Evolutionary conservation across 2,797 vertebrate species (phyloP).

Genomic region (Oreonectes daqikongensis): DNA sequence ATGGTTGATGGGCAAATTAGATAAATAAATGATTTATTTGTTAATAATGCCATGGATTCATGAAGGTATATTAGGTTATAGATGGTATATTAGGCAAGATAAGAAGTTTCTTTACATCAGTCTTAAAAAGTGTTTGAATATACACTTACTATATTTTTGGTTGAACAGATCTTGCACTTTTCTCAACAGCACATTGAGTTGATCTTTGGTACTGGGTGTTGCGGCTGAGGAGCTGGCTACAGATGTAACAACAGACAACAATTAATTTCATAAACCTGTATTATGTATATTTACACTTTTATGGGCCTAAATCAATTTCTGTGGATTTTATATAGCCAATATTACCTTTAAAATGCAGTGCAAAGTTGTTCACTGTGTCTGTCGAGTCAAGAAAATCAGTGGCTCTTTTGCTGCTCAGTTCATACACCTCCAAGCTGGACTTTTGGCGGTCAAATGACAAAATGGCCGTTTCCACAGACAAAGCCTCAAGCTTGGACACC

Average conservation of each 20-base stretch:
- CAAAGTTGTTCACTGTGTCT: too few species aligned
- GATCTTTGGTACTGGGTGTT: constrained; percentile 8
- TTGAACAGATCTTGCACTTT: too few species aligned
- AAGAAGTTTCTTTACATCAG: constrained; percentile 8
- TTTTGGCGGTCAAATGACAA: constrained; percentile 11
- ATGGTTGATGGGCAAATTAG: constrained; percentile 2
- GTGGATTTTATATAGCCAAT: neutral
- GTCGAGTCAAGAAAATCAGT: too few species aligned
- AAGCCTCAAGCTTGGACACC: constrained; percentile 32
- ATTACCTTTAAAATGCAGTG: too few species aligned
- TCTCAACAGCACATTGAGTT: neutral
- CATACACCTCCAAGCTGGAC: neutral
- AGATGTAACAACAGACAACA: constrained; percentile 26
- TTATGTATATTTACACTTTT: too few species aligned
- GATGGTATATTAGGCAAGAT: too few species aligned
- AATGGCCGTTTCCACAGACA: constrained; percentile 14
- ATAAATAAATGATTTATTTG: neutral
- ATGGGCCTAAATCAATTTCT: neutral
- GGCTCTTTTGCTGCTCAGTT: too few species aligned
- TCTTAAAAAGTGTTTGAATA: too few species aligned
- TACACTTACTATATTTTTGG: too few species aligned
- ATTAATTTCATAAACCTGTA: constrained; percentile 22
- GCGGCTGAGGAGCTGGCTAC: constrained; percentile 1
- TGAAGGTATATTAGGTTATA: constrained; percentile 15
- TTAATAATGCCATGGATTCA: constrained; percentile 14